Evolutionary conservation across 1,140 invertebrate genomes (phyloP), one percentile per base, ranked within the genome.

Genomic region (Hylaeus anthracinus): DNA sequence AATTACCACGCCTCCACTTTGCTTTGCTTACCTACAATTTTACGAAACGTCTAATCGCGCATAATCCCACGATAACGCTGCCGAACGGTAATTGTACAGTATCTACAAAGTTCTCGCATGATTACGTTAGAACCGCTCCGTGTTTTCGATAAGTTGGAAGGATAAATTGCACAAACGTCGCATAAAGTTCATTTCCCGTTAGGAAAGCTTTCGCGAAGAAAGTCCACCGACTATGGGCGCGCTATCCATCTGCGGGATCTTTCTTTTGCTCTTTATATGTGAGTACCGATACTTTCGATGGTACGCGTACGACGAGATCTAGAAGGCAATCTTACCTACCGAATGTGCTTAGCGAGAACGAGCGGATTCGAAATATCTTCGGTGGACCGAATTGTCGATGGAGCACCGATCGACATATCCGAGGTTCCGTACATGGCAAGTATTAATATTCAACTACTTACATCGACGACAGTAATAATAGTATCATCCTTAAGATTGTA

Each of bases 401-500:
- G 92, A 43, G 73, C 82, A 43, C 60, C 82, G 76, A 84, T 90
- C 76, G 72, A 88, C 77, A 92, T 93, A 41, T 72, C 88, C 63
- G 63, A 88, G 43, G 88, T 89, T 37, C 91, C 92, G 58, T 93
- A 89, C 66, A 88, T 90, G 83, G 91, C 91, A 88, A 88, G 84
- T 81, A 86, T 8, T 8, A 26, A 48, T 10, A 51, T 51, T 51
- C 51, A 10, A 51, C 0, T 26, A 26, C 0, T 26, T 26, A 0
- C 26, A 26, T 26, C 26, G 26, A 26, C 0, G 26, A 26, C 26
- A 26, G 26, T 26, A 26, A 26, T 26, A 26, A 26, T 26, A 26
- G 26, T 26, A 26, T n/a, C 26, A 26, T 26, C 26, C 26, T 26
- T 26, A 26, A 26, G 26, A 26, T 26, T 26, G 26, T 26, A 26